These are phyloP conservation scores for Lagocephalus sceleratus DNA, from an alignment of 2,797 vertebrate genomes.

Conservation along the genomic window DNA sequence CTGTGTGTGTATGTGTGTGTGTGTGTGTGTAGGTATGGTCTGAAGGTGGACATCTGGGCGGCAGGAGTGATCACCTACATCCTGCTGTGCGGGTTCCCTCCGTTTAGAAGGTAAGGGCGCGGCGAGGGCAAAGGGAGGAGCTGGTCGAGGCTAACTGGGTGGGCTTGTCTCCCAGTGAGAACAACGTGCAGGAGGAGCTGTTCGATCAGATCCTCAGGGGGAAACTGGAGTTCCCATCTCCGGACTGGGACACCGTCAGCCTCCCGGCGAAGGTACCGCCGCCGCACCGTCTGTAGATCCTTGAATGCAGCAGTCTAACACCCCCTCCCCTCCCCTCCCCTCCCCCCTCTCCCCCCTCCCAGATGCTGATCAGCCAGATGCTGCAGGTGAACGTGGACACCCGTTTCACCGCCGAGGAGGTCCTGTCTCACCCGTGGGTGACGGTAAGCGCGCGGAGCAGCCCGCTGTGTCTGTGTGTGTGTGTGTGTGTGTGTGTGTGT, in stretches of 20 bases:
- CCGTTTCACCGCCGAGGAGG: conserved; percentile 91
- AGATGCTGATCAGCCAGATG: conserved; percentile 97
- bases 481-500: too few species aligned
- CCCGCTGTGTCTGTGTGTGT: too few species aligned
- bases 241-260: conserved; percentile 95
- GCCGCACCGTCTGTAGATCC: neutral
- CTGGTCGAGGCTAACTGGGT: too few species aligned
- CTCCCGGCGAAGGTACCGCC: conserved; percentile 86
- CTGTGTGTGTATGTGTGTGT: conserved; percentile 14
- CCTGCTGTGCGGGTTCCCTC: conserved; percentile 94
- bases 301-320: neutral
- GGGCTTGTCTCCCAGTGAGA: conserved; percentile 78
- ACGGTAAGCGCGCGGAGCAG: conserved; percentile 81
- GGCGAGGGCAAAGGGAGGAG: neutral
- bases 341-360: conserved; percentile 18
- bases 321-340: neutral
- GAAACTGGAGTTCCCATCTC: conserved; percentile 93
- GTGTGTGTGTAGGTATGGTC: conserved; percentile 81
- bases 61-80: conserved; percentile 96
- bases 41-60: conserved; percentile 98
- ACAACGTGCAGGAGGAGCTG: conserved; percentile 94
- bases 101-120: conserved; percentile 85
- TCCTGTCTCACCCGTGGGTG: conserved; percentile 93
- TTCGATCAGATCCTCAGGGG: conserved; percentile 97
- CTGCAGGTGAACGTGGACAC: conserved; percentile 93